These are phyloP conservation scores for Illadopsis cleaveri DNA, from an alignment of 2,113 vertebrate genomes.

Conservation along the genomic window DNA sequence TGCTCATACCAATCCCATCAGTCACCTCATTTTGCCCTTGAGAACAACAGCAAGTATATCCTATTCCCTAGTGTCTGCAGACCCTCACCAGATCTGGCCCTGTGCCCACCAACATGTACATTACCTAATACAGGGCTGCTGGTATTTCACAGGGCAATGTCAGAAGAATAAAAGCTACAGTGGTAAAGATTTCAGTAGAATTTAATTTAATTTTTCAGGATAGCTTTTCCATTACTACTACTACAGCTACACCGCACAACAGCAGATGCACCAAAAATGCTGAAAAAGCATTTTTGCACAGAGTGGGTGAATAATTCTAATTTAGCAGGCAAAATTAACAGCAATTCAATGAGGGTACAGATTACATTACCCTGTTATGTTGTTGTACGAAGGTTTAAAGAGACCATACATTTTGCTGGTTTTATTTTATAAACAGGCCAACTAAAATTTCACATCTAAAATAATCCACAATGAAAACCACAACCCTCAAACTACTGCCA, in stretches of 20 bases:
- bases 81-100: not conserved
- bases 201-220: not conserved
- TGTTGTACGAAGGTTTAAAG: not conserved
- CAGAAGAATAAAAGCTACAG: not conserved
- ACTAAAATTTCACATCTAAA: not conserved
- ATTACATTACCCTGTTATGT: not conserved
- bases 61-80: not conserved
- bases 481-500: not conserved
- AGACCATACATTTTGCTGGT: not conserved
- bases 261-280: not conserved
- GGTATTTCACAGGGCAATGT: not conserved
- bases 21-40: not conserved
- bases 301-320: not conserved
- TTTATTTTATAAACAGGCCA: slow-evolving; percentile 5
- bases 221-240: not conserved
- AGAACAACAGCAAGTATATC: not conserved
- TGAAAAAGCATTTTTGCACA: not conserved
- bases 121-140: not conserved
- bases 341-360: not conserved
- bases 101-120: accelerated
- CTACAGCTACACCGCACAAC: not conserved
- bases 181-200: not conserved
- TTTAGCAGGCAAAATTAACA: not conserved
- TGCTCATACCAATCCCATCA: not conserved
- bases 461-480: not conserved